A percentile compares a stretch with the other conserved stretches of the same genome.
Conservation (phyloP, 2,888 invertebrate species). For the Agriopis leucophaearia region DNA sequence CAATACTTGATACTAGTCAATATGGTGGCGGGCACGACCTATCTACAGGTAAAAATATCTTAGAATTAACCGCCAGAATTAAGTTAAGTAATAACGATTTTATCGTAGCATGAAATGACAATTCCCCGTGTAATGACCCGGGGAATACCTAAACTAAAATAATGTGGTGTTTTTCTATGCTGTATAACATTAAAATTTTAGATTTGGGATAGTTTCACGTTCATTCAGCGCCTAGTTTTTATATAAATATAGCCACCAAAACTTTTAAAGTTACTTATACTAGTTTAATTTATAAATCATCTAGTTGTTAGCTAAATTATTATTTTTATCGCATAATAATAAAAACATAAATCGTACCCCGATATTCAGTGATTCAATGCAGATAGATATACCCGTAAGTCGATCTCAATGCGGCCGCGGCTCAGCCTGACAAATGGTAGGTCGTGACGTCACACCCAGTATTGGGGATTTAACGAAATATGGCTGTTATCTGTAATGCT, state of each 20-base stretch:
- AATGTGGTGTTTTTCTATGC: neutral
- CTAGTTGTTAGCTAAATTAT: too few species aligned
- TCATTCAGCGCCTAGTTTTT: too few species aligned
- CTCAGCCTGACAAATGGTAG: conserved; percentile 80
- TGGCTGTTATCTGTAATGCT: conserved; percentile 11
- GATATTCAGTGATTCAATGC: conserved; percentile 71
- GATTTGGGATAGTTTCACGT: neutral
- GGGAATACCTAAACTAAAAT: conserved; percentile 17
- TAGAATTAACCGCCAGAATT: conserved; percentile 36
- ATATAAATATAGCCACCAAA: too few species aligned
- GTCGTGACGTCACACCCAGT: conserved; percentile 65
- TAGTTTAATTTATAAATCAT: too few species aligned
- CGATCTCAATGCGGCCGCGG: conserved; percentile 68
- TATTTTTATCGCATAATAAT: conserved; percentile 54
- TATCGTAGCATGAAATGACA: too few species aligned
- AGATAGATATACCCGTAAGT: conserved; percentile 67
- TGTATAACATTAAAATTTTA: neutral
- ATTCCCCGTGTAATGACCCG: conserved; percentile 32
- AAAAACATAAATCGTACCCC: conserved; percentile 66
- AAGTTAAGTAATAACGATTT: too few species aligned
- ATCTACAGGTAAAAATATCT: too few species aligned
- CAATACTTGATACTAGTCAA: too few species aligned
- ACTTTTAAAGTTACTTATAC: too few species aligned
- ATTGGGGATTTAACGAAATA: conserved; percentile 37
- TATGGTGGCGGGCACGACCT: too few species aligned